Base-by-base conservation (phyloP, 2,113 vertebrate genomes). In the Epinephelus lanceolatus region DNA sequence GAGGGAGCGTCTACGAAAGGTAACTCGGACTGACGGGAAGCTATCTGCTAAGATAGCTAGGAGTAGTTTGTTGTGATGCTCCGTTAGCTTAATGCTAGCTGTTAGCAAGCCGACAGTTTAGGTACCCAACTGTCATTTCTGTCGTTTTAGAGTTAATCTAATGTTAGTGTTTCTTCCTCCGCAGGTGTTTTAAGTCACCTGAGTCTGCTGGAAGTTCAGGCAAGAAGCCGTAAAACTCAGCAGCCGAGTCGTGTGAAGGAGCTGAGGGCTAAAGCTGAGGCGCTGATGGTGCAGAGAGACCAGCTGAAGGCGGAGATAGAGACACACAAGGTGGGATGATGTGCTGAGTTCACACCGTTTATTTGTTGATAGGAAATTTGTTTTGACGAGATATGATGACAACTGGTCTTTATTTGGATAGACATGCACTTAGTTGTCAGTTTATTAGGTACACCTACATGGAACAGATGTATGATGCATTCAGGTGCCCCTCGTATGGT, bases 161-260 rank as follows among this genome's bases (percentile, higher is more conserved):
- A 14, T 23, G 4, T 2, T 17, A 8, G 17, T n/a, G 2, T 33
- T 2, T 47, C 21, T 7, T 69, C 27, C 18, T 72, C 5, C 15
- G 4, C 55, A 95, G 95, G 91, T 77, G 93, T 95, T 63, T 72
- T 95, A 80, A 66, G 59, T 72, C 92, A 90, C 1, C 62, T 96
- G 71, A 80, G 84, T 78, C 42, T 83, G 53, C 83, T 95, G 86
- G 94, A 95, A 40, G 86, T 42, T 53, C 42, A 76, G 65, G 56
- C 63, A 4, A 82, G 69, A 40, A 84, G 76, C 69, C 85, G 77
- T 2, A 83, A 59, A 11, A 19, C 2, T 55, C 63, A 6, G 86
- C 88, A 91, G 56, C 84, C 52, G 76, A 83, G 83, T 19, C 84
- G 76, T 2, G 62, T 90, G 81, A 67, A 85, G 69, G 84, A 90